Base-by-base conservation (phyloP, 2,888 invertebrate species). In the Drosophila suboccidentalis region DNA sequence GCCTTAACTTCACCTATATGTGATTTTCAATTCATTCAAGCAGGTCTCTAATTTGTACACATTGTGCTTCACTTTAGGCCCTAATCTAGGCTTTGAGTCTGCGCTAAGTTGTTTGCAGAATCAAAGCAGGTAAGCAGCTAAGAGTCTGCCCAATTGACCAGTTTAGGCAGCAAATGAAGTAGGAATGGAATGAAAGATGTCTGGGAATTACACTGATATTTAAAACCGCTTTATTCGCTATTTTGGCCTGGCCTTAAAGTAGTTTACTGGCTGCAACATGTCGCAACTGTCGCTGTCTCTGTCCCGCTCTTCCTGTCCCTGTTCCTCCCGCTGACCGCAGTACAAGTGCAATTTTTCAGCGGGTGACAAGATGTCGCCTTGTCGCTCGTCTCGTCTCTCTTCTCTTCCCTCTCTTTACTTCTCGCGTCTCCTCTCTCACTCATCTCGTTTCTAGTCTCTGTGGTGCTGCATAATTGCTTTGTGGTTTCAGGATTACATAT, bases 381-480 rank as follows among this genome's bases (percentile, higher is more conserved):
- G 19, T 39, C 15, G 32, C 29, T 17, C 29, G 17, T 29, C 10
- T 15, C 51, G 32, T 15, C 17, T 17, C 44, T 17, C 13, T 9
- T 29, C 17, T n/a, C 10, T 13, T 36, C 34, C 15, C 17, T 17
- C 36, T 19, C 36, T 8, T 50, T 19, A 43, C 43, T 55, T 29
- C 15, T 41, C 17, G 32, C 49, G 22, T 44, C 34, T 44, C 62
- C 17, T 36, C 26, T n/a, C 49, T 54, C 38, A 36, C 49, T 54
- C 38, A 36, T 43, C 29, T 58, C 60, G 36, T 29, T 39, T 53
- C 59, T 26, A 26, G 26, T 44, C 60, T 63, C 68, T 70, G 64
- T 54, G 76, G 69, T 65, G 74, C 71, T 80, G 88, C 86, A 88
- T 87, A 87, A 87, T 87, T 87, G 87, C 87, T 82, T 88, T 89